A percentile compares a stretch with the other conserved stretches of the same genome.
These are phyloP conservation scores for Hylomyscus alleni DNA, from an alignment of 2,797 vertebrate genomes.

Conservation along the genomic window DNA sequence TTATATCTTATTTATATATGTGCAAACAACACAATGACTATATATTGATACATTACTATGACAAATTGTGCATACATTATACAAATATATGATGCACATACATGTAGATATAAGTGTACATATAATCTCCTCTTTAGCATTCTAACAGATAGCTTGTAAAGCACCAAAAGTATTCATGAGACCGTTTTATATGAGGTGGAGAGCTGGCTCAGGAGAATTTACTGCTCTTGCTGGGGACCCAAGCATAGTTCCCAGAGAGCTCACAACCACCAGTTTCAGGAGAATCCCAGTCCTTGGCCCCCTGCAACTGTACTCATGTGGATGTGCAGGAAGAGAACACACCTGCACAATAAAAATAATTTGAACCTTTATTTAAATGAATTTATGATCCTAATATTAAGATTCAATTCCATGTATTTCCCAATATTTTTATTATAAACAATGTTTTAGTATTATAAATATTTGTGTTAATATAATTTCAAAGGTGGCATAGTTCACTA, in stretches of 20 bases:
- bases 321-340: too few relatives aligned
- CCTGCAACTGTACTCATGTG: background rate
- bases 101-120: background rate
- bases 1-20: background rate
- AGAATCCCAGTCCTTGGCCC: background rate
- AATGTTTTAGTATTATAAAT: background rate
- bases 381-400: background rate
- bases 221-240: background rate
- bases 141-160: background rate
- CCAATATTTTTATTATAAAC: background rate
- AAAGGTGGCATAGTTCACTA: background rate
- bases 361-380: background rate
- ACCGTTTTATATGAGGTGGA: background rate
- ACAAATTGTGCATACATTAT: background rate
- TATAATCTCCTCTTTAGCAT: background rate
- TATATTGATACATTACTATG: background rate
- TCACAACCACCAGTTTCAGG: background rate
- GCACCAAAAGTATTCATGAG: background rate
- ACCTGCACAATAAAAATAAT: background rate
- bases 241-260: background rate
- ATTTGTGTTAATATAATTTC: background rate
- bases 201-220: background rate
- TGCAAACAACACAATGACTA: background rate
- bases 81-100: background rate
- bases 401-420: background rate